These are phyloP conservation scores for Melanargia galathea DNA, from an alignment of 2,888 invertebrate species.

Conservation along the genomic window DNA sequence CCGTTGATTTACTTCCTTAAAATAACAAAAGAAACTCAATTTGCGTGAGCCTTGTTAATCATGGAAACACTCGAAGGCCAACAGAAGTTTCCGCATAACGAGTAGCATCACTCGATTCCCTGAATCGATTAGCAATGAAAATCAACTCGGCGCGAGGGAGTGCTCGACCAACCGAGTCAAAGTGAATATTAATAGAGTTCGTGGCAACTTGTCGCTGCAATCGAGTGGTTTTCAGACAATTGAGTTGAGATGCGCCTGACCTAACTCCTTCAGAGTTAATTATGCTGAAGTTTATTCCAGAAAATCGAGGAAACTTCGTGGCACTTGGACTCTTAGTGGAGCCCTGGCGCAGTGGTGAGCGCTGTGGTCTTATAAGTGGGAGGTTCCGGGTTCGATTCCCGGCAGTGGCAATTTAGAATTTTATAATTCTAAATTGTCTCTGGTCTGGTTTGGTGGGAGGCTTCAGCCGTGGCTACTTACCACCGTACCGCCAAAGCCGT, in stretches of 20 bases:
- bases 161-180: slow-evolving; percentile 26
- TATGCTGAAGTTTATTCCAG: neutral
- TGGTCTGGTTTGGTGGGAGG: no score
- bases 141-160: slow-evolving; percentile 26
- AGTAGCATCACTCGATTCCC: slow-evolving; percentile 13
- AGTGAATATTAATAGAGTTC: slow-evolving; percentile 36
- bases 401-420: no score
- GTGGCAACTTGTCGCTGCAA: slow-evolving; percentile 32
- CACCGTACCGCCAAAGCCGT: no score
- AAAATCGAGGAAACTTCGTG: neutral
- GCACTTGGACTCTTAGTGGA: no score
- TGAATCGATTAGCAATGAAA: slow-evolving; percentile 25
- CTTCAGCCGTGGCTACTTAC: no score
- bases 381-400: no score
- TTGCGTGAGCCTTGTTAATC: neutral
- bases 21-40: neutral
- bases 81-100: slow-evolving; percentile 9
- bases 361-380: no score
- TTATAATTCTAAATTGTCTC: no score
- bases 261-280: slow-evolving; percentile 24
- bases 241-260: slow-evolving; percentile 24
- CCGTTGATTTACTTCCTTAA: no score
- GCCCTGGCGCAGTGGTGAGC: no score
- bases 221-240: slow-evolving; percentile 31
- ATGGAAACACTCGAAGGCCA: slow-evolving; percentile 13